These are phyloP conservation scores for Sebastes schlegelii DNA, from an alignment of 2,113 vertebrate genomes.

Conservation along the genomic window DNA sequence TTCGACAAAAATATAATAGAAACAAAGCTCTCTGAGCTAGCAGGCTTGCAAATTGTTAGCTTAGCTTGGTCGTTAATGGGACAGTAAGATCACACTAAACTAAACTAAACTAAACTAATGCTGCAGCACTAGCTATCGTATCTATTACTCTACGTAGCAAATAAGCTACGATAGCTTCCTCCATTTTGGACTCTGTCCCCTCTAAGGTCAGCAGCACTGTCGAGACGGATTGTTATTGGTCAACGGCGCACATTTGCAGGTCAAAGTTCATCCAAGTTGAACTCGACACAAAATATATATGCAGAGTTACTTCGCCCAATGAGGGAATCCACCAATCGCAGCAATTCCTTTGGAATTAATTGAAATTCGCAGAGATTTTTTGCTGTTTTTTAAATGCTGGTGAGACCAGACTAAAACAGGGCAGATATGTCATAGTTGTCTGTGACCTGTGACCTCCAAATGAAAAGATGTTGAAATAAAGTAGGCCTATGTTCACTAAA, in stretches of 20 bases:
- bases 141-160: too few relatives aligned
- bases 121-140: neutral
- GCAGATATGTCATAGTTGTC: neutral
- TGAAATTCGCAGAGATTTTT: accelerated
- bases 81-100: too few relatives aligned
- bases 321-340: neutral
- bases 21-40: neutral
- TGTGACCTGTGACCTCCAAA: neutral
- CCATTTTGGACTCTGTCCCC: neutral
- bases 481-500: neutral
- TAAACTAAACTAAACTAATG: neutral
- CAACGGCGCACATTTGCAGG: neutral
- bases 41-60: neutral
- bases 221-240: neutral
- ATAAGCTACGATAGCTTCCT: too few relatives aligned
- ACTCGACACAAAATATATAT: too few relatives aligned
- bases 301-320: neutral
- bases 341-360: neutral
- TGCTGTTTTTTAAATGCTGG: neutral
- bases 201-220: neutral
- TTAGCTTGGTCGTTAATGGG: neutral
- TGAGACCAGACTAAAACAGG: neutral
- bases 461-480: neutral
- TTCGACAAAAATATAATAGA: neutral
- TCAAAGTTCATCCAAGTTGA: too few relatives aligned